Evolutionary conservation across 2,797 vertebrate genomes (phyloP).

Genomic region (Sebastes glaucus): DNA sequence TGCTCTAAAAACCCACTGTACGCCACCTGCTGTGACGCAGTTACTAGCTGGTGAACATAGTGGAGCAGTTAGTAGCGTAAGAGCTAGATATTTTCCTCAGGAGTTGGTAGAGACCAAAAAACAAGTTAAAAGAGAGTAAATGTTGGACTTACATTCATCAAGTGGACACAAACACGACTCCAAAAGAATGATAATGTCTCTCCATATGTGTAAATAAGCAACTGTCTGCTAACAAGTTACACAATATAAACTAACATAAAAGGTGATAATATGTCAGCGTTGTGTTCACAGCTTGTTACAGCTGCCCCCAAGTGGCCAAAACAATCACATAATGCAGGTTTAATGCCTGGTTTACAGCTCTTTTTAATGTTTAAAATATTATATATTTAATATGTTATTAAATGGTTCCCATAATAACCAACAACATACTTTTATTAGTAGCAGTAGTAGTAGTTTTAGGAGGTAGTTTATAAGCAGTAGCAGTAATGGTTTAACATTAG

Average conservation of each 20-base stretch:
- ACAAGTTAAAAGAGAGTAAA: background rate
- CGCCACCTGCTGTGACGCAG: background rate
- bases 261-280: background rate
- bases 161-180: background rate
- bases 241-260: background rate
- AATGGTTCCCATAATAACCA: background rate
- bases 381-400: background rate
- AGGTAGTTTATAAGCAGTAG: background rate
- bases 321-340: background rate
- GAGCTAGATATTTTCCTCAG: background rate
- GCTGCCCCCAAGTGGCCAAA: background rate
- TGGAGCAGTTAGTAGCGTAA: background rate
- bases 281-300: background rate
- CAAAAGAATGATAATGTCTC: background rate
- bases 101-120: background rate
- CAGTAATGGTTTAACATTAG: background rate
- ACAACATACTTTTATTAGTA: background rate
- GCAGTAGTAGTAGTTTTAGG: background rate
- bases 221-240: background rate
- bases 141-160: background rate
- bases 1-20: background rate
- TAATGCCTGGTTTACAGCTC: background rate
- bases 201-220: background rate
- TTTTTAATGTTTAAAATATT: background rate
- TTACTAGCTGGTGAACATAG: background rate